Evolutionary conservation across 2,113 vertebrate species (phyloP).

Genomic region (Hirundichthys speculiger): DNA sequence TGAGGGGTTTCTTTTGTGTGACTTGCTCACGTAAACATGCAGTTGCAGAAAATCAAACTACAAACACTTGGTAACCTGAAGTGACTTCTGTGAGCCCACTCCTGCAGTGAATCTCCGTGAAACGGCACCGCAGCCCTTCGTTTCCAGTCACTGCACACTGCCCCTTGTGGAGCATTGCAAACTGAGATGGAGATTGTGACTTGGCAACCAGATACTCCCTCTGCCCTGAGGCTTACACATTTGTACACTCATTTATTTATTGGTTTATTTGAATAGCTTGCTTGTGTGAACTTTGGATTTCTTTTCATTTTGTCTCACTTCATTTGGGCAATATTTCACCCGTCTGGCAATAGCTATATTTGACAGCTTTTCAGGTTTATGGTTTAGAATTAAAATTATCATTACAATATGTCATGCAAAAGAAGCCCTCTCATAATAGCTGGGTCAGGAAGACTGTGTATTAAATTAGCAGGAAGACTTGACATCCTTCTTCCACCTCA

Average conservation of each 20-base stretch:
- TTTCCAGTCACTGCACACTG: conserved; percentile 46
- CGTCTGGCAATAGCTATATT: conserved; percentile 43
- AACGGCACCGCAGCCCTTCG: conserved; percentile 5
- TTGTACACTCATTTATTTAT: conserved; percentile 71
- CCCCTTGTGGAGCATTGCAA: conserved; percentile 60
- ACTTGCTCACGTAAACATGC: not conserved
- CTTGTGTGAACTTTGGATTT: conserved; percentile 67
- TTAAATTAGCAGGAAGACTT: conserved; percentile 69
- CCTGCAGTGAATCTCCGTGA: too few relatives aligned
- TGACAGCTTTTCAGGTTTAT: conserved; percentile 40
- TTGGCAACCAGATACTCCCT: conserved; percentile 60
- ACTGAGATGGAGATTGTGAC: conserved; percentile 56
- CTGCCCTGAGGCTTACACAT: conserved; percentile 60
- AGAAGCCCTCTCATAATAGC: conserved; percentile 49
- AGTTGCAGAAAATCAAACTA: too few relatives aligned
- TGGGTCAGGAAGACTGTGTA: conserved; percentile 51
- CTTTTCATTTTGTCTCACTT: conserved; percentile 59
- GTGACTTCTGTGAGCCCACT: too few relatives aligned
- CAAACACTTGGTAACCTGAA: too few relatives aligned
- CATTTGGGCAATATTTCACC: conserved; percentile 53
- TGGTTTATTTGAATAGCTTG: conserved; percentile 70
- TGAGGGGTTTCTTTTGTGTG: not conserved
- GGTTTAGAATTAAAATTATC: conserved; percentile 54
- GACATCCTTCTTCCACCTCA: conserved; percentile 72
- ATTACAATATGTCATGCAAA: conserved; percentile 52